phyloP scores from a whole-genome alignment of 2,888 invertebrate genomes.

The Drosophila formosana region DNA sequence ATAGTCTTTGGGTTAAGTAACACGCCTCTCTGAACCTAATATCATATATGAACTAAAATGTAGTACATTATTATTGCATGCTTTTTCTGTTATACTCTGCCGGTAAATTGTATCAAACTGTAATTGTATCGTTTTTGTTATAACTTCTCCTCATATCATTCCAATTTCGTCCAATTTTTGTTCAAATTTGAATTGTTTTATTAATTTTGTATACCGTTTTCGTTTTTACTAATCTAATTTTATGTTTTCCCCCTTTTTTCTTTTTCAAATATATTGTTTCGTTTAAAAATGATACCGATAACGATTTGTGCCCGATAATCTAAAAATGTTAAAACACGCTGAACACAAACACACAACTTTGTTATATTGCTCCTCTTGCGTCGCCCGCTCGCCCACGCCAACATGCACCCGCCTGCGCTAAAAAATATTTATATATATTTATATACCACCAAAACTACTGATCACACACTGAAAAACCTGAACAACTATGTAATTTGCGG shows the following conservation, averaged over 20 bases:
- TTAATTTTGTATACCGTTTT: conserved; percentile 68
- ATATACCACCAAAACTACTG: conserved; percentile 47
- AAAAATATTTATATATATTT: conserved; percentile 19
- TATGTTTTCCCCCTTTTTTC: conserved; percentile 66
- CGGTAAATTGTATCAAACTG: conserved; percentile 17
- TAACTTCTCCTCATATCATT: conserved; percentile 39
- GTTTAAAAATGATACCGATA: conserved; percentile 85
- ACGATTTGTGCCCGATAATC: conserved; percentile 73
- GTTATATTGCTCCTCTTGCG: conserved; percentile 54
- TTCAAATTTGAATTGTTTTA: conserved; percentile 43
- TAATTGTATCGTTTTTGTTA: conserved; percentile 21
- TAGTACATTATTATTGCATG: conserved; percentile 45
- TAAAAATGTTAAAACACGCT: conserved; percentile 15
- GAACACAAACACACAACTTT: conserved; percentile 13
- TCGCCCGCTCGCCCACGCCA: conserved; percentile 66
- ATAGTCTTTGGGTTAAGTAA: conserved; percentile 27
- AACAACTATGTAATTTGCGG: conserved; percentile 61
- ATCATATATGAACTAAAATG: conserved; percentile 18
- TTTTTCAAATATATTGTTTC: conserved; percentile 58
- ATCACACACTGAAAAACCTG: conserved; percentile 38
- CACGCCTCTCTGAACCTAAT: conserved; percentile 34
- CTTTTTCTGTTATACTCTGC: conserved; percentile 22
- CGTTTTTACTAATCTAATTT: conserved; percentile 76
- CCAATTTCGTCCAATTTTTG: conserved; percentile 32
- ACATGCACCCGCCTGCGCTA: conserved; percentile 69